Evolutionary conservation across 1,140 invertebrate genomes (phyloP), one percentile per base, ranked within the genome.

Genomic region (Tetragonula clypearis): DNA sequence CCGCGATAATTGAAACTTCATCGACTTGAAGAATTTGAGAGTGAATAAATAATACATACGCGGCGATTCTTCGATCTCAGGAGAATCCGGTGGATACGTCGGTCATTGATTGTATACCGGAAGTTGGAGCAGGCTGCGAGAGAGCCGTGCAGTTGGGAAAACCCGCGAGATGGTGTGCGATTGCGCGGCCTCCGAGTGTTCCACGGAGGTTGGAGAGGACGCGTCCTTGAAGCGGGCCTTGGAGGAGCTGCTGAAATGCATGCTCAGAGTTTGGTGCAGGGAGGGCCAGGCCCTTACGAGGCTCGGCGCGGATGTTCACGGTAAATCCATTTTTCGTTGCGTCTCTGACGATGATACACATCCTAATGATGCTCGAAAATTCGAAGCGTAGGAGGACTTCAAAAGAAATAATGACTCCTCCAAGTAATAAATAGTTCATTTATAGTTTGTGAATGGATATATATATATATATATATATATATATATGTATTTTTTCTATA

Each of bases 221-320:
- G 95, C 95, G 69, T 96, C 96, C 86, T 92, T 97, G 76, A 96
- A 96, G 89, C 95, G 95, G 69, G 96, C 96, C 90, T 95, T 98
- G 87, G 97, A 98, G 92, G 97, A 97, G 92, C 95, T 98, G 79
- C 95, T 97, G 88, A 97, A 97, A 93, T 95, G 97, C 86, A 97
- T 98, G 97, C 95, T 98, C 80, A 95, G 97, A 86, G 96, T 98
- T n/a, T 97, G 97, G 97, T 97, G 97, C 93, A 96, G 96, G 87
- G 97, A 97, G 92, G 96, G 96, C 88, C 96, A 97, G 93, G 96
- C 97, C 30, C 95, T 97, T 87, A 96, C 90, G 9, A 93, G 89
- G 83, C 92, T 94, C 11, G 93, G 93, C 41, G 90, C 89, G 23
- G 79, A 90, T 8, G 88, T 87, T 35, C 88, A 92, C 82, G 94